Percentiles rank a stretch among this genome's conserved stretches.
These are phyloP conservation scores for Aphis gossypii DNA, from an alignment of 1,140 invertebrate species.

Conservation along the genomic window DNA sequence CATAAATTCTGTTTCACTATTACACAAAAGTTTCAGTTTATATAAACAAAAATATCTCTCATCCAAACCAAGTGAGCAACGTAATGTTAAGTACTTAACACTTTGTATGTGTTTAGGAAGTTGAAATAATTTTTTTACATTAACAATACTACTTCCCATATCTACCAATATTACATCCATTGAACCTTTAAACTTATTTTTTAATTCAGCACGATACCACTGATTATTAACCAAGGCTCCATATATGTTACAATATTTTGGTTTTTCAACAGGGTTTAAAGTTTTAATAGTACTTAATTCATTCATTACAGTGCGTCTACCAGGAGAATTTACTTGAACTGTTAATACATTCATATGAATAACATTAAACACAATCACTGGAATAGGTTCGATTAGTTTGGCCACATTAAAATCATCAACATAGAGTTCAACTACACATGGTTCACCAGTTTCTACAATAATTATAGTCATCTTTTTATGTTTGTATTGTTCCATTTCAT, in stretches of 20 bases:
- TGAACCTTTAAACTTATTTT: neutral
- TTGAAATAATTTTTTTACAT: neutral
- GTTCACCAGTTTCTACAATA: constrained; percentile 6
- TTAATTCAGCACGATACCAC: constrained; percentile 21
- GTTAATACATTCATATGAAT: neutral
- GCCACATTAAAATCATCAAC: neutral
- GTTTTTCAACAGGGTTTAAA: neutral
- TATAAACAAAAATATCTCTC: neutral
- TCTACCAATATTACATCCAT: constrained; percentile 31
- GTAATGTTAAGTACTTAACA: neutral
- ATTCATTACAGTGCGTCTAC: neutral
- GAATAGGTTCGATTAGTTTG: constrained; percentile 17
- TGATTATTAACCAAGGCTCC: neutral
- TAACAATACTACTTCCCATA: neutral
- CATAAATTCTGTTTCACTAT: constrained; percentile 4
- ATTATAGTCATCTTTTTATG: neutral
- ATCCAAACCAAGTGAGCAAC: constrained; percentile 11
- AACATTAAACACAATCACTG: constrained; percentile 4
- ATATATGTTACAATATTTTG: neutral
- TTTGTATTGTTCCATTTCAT: neutral
- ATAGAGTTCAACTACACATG: constrained; percentile 4
- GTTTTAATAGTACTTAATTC: constrained; percentile 4
- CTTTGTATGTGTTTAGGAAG: neutral
- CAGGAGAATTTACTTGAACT: neutral
- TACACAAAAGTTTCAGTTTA: neutral